phyloP scores from a whole-genome alignment of 1,140 invertebrate species.

The Vollenhovia emeryi region DNA sequence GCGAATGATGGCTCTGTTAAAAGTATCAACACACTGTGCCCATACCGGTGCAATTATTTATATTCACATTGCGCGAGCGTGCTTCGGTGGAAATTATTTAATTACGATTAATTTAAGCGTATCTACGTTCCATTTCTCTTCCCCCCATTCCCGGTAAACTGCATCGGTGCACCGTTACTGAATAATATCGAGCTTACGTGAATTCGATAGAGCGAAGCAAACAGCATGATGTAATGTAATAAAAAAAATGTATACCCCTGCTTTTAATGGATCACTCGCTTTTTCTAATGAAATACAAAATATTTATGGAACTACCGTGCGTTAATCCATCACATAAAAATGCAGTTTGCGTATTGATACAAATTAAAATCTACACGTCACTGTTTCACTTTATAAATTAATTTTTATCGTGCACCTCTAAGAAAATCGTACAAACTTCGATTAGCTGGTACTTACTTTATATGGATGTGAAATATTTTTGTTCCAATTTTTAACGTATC shows the following conservation, averaged over 20 bases:
- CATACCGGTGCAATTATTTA: constrained; percentile 10
- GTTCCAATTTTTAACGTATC: neutral
- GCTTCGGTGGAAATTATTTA: constrained; percentile 38
- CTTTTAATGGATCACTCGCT: neutral
- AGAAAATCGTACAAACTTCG: neutral
- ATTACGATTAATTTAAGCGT: constrained; percentile 28
- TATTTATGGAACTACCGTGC: neutral
- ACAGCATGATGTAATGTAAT: neutral
- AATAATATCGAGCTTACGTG: neutral
- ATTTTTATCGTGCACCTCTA: neutral
- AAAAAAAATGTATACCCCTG: neutral
- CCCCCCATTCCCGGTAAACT: constrained; percentile 18
- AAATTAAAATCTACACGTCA: neutral
- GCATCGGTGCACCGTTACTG: neutral
- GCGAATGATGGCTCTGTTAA: neutral
- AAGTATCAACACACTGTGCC: constrained; percentile 10
- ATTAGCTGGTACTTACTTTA: neutral
- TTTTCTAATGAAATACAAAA: neutral
- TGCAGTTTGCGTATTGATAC: neutral
- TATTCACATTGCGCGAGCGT: neutral
- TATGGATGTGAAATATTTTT: neutral
- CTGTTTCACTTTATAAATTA: neutral
- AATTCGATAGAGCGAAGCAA: neutral
- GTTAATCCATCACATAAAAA: neutral
- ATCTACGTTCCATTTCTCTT: neutral